These are phyloP conservation scores for Mythimna pallens DNA, from an alignment of 2,888 invertebrate genomes.

Conservation along the genomic window DNA sequence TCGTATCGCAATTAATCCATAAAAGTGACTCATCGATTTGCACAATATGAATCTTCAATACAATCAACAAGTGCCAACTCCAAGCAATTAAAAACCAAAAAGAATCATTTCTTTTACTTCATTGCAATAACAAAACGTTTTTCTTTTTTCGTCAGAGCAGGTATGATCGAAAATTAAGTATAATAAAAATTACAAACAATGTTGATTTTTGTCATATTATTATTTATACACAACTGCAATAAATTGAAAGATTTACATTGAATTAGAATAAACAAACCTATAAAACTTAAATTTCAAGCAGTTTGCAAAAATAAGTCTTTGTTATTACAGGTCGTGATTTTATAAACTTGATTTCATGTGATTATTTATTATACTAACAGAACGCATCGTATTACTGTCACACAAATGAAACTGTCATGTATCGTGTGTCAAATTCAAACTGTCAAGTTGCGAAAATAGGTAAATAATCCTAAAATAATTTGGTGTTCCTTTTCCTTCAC, in stretches of 20 bases:
- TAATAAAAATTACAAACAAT: neutral
- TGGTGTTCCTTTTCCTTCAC: conserved; percentile 1
- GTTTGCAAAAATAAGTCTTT: neutral
- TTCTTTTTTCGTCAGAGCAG: neutral
- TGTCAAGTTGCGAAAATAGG: conserved; percentile 37
- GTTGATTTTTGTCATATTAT: no score
- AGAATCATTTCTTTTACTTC: neutral
- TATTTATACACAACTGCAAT: no score
- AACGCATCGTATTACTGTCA: conserved; percentile 2
- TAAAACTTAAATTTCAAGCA: neutral
- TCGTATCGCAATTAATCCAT: conserved; percentile 8
- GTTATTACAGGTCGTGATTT: neutral
- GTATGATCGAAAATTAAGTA: neutral
- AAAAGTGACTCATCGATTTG: no score
- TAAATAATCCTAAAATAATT: conserved; percentile 44
- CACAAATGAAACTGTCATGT: no score
- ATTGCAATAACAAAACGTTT: neutral
- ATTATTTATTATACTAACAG: neutral
- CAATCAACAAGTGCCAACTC: no score
- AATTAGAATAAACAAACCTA: neutral
- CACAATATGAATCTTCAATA: no score
- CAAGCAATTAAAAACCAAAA: no score
- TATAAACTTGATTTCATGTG: neutral
- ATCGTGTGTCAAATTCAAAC: neutral
- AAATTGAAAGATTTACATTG: no score